Percentiles rank a stretch among this genome's conserved stretches.
Conservation (phyloP, 2,113 vertebrate genomes). For the Catagonus wagneri region DNA sequence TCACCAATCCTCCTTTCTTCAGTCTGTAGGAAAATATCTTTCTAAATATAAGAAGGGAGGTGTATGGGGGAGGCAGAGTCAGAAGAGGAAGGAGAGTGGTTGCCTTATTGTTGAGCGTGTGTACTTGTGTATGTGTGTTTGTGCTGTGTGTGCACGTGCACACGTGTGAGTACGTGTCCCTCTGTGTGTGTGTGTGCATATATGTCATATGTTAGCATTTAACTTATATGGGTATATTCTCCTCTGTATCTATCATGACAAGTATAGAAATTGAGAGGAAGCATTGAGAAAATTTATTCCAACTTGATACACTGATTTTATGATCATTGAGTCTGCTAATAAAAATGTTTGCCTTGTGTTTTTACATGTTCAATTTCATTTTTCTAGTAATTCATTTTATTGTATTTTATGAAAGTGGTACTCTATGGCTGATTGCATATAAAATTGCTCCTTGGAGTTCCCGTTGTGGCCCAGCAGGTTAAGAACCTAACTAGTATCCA, state of each 20-base stretch:
- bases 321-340: slow-evolving; percentile 3
- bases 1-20: neutral
- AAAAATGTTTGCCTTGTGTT: neutral
- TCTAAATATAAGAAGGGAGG: neutral
- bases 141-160: neutral
- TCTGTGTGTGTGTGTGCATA: neutral
- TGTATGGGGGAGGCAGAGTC: neutral
- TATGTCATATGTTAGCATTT: neutral
- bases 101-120: neutral
- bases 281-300: neutral
- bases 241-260: slow-evolving; percentile 16
- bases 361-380: slow-evolving; percentile 25
- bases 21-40: slow-evolving; percentile 24
- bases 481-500: no score
- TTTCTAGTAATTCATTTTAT: slow-evolving; percentile 44
- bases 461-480: no score
- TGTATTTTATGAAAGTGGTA: neutral
- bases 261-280: slow-evolving; percentile 11
- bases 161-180: neutral
- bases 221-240: neutral
- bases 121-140: neutral
- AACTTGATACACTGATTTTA: slow-evolving; percentile 15
- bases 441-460: neutral
- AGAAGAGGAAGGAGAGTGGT: neutral
- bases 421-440: neutral